Evolutionary conservation across 1,140 invertebrate species (phyloP), one percentile per base, ranked within the genome.

Genomic region (Trypoxylus dichotomus): DNA sequence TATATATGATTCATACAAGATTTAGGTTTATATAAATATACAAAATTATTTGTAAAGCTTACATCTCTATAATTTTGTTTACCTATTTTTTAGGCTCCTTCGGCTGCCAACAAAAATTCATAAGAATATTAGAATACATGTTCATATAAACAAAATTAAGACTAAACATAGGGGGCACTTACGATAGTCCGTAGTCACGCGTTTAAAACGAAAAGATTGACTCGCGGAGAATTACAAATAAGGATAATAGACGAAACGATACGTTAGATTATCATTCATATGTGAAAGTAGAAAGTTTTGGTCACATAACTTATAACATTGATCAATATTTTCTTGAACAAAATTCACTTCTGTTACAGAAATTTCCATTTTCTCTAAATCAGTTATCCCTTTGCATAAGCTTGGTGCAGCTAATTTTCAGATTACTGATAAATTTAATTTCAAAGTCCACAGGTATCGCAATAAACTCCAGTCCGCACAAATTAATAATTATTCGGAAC

Each of bases 91-190:
- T 80, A 79, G 82, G 84, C 81, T 85, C 82, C 83, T 80, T 83
- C 81, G 80, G 84, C 84, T 85, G 84, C 84, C 84, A 84, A 86
- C 83, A 86, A 85, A 85, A 85, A 85, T 80, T 86, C 82, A 85
- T 82, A 85, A 80, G 80, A 82, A 82, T 74, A 85, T 82, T 83
- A 83, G 80, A 82, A 82, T 80, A 82, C 76, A 81, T 83, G 41
- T 79, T 77, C 58, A 82, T 63, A 63, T 63, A 63, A 27, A 63
- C 60, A 63, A 63, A 63, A 13, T 63, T 63, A 63, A 63, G 25
- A 63, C 11, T 63, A 63, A 19, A 63, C 10, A 63, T 63, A 24
- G 21, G 43, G 60, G 60, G 60, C 60, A 63, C 47, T 58, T 8
- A 58, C 21, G 25, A 21, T 1, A 1, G 13, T 27, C 21, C 25